Evolutionary conservation across 1,140 invertebrate species (phyloP).

Genomic region (Drosophila albomicans): DNA sequence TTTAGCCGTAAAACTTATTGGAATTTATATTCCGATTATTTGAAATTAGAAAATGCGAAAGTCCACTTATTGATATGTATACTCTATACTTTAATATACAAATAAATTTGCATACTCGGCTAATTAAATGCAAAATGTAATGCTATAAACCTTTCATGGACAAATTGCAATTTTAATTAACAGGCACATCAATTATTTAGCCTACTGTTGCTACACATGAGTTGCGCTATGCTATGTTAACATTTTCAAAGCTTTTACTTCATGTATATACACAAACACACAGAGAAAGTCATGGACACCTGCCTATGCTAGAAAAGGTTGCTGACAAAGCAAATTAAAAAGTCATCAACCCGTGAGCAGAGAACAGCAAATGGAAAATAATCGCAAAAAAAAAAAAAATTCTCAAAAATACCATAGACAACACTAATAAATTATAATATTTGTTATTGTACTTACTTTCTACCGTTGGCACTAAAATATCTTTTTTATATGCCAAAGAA

Average conservation of each 20-base stretch:
- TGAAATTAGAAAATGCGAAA: too few species aligned
- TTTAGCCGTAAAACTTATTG: too few species aligned
- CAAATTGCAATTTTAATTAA: slow-evolving; percentile 7
- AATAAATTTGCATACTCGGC: neutral
- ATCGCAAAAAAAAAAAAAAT: neutral
- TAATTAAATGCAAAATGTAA: neutral
- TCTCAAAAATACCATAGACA: slow-evolving; percentile 48
- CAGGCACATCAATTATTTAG: neutral
- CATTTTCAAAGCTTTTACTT: slow-evolving; percentile 4
- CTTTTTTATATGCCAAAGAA: slow-evolving; percentile 49
- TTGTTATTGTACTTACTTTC: slow-evolving; percentile 9
- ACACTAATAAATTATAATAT: slow-evolving; percentile 60
- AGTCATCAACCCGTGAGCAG: slow-evolving; percentile 8
- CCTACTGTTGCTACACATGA: neutral
- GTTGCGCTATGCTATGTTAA: neutral
- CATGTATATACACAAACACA: slow-evolving; percentile 15
- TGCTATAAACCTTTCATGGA: neutral
- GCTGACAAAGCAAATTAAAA: slow-evolving; percentile 53
- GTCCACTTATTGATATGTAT: too few species aligned
- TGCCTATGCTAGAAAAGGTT: slow-evolving; percentile 29
- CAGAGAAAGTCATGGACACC: slow-evolving; percentile 1
- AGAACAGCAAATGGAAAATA: slow-evolving; percentile 8
- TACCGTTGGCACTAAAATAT: slow-evolving; percentile 35
- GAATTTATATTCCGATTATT: too few species aligned
- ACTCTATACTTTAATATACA: too few species aligned